Conservation (phyloP, 2,888 invertebrate species). For the Escarpia spicata region DNA sequence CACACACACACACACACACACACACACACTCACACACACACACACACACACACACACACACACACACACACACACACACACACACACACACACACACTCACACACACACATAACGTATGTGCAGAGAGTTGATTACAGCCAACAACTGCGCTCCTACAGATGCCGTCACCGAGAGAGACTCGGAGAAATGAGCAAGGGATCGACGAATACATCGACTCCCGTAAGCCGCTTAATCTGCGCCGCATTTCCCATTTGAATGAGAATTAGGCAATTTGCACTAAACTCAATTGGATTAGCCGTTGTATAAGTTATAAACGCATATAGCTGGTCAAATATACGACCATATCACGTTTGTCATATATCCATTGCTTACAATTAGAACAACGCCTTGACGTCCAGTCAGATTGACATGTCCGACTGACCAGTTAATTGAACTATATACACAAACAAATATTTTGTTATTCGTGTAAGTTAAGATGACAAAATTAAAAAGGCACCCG, state of each 20-base stretch:
- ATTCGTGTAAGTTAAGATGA: too few species aligned
- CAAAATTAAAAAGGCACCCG: too few species aligned
- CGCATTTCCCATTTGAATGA: constrained; percentile 16
- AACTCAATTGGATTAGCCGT: constrained; percentile 12
- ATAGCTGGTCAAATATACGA: not conserved
- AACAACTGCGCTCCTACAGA: not conserved
- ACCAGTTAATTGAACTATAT: not conserved
- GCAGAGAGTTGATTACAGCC: not conserved
- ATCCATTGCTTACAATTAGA: not conserved
- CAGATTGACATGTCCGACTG: not conserved
- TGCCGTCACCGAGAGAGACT: not conserved
- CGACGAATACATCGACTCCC: not conserved
- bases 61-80: not conserved
- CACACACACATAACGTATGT: not conserved
- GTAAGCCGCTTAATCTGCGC: not conserved
- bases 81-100: not conserved
- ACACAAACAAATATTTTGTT: too few species aligned
- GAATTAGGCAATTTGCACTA: constrained; percentile 13
- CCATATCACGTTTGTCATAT: not conserved
- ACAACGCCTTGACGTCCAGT: not conserved
- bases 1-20: not conserved
- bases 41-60: not conserved
- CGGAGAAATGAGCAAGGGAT: not conserved
- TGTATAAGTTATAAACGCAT: not conserved
- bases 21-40: not conserved